Evolutionary conservation across 2,888 invertebrate genomes (phyloP).

Genomic region (Mythimna ferrago): DNA sequence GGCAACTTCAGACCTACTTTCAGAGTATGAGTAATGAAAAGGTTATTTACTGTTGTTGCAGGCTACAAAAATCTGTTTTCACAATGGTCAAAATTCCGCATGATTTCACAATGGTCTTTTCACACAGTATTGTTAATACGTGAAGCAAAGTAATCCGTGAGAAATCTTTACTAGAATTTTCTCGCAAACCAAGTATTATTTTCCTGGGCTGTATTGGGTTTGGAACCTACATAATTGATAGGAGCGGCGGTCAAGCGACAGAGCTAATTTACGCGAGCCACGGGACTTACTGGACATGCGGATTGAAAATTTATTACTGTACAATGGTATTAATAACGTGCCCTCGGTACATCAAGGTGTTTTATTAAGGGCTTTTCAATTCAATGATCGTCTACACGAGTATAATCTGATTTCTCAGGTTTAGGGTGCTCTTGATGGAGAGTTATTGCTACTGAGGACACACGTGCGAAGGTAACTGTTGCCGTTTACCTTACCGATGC

Average conservation of each 20-base stretch:
- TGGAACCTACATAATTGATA: constrained; percentile 82
- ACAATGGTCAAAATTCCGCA: neutral
- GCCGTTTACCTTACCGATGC: neutral
- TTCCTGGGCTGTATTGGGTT: constrained; percentile 64
- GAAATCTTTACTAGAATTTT: neutral
- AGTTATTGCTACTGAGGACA: constrained; percentile 7
- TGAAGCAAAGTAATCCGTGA: neutral
- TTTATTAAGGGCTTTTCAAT: constrained; percentile 57
- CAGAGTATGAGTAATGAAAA: neutral
- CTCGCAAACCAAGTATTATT: neutral
- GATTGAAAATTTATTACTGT: constrained; percentile 80
- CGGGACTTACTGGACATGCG: constrained; percentile 70
- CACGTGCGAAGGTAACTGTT: neutral
- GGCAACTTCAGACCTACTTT: no score
- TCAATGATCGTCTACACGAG: constrained; percentile 30
- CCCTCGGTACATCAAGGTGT: constrained; percentile 68
- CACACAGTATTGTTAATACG: neutral
- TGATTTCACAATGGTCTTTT: neutral
- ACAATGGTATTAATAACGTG: constrained; percentile 76
- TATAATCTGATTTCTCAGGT: constrained; percentile 30
- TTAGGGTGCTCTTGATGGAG: constrained; percentile 4
- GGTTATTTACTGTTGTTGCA: neutral
- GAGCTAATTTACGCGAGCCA: constrained; percentile 79
- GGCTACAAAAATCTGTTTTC: neutral
- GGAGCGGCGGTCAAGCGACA: constrained; percentile 73